Evolutionary conservation across 1,140 invertebrate genomes (phyloP).

Genomic region (Euura saliciscinereae): DNA sequence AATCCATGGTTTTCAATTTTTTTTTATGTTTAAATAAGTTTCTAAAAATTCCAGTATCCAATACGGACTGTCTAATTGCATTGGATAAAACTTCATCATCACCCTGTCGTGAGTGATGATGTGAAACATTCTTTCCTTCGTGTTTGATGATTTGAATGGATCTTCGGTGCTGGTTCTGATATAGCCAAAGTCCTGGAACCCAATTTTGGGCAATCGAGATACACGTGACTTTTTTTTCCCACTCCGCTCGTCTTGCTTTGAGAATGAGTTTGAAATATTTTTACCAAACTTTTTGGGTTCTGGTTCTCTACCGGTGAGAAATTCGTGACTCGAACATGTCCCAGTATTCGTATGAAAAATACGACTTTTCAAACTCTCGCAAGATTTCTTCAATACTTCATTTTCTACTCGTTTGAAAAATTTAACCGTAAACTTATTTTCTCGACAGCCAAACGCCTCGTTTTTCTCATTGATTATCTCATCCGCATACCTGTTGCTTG

Average conservation of each 20-base stretch:
- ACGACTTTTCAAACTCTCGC: no score
- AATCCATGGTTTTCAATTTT: conserved; percentile 9
- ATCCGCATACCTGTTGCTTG: conserved; percentile 42
- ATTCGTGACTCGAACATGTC: no score
- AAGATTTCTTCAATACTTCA: no score
- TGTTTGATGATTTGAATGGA: conserved; percentile 14
- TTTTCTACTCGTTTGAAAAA: no score
- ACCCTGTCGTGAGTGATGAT: conserved; percentile 43
- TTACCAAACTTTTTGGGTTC: no score
- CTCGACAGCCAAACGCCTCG: conserved; percentile 8
- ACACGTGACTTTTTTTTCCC: conserved; percentile 5
- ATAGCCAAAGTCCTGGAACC: conserved; percentile 22
- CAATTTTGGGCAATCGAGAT: conserved; percentile 23
- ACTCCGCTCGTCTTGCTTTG: no score
- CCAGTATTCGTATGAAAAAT: no score
- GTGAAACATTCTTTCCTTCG: conserved; percentile 33
- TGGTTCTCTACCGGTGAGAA: no score
- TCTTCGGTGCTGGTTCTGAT: neutral
- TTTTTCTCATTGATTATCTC: conserved; percentile 1
- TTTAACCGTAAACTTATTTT: conserved; percentile 8
- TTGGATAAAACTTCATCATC: conserved; percentile 37
- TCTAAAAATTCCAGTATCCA: conserved; percentile 43
- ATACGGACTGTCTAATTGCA: conserved; percentile 37
- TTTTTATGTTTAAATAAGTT: conserved; percentile 37
- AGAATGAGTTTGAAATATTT: no score